These are phyloP conservation scores for Drosophila oshimai DNA, from an alignment of 1,140 invertebrate genomes.

Conservation along the genomic window DNA sequence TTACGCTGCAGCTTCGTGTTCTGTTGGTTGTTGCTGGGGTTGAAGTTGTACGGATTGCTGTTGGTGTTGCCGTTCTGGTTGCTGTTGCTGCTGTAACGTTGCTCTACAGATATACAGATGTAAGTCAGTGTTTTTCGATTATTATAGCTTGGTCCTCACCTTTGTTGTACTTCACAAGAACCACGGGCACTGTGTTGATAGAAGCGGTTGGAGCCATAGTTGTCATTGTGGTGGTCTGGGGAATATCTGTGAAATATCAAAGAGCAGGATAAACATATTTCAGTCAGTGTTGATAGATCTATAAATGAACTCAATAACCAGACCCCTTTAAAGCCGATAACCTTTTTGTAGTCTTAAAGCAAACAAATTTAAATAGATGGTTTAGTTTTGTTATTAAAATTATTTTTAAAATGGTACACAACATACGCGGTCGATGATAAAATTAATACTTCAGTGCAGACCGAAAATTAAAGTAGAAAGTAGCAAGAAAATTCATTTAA, in stretches of 20 bases:
- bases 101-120: conserved; percentile 41
- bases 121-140: background rate
- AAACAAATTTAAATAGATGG: no score
- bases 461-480: no score
- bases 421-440: no score
- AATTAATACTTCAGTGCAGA: no score
- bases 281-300: background rate
- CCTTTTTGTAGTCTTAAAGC: no score
- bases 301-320: background rate
- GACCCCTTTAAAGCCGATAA: no score
- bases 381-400: no score
- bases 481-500: no score
- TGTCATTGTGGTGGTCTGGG: conserved; percentile 79
- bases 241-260: conserved; percentile 65
- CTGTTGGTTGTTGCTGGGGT: conserved; percentile 33
- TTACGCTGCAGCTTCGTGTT: conserved; percentile 68
- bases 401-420: no score
- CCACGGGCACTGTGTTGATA: conserved; percentile 72
- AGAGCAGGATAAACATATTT: background rate
- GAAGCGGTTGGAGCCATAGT: conserved; percentile 74
- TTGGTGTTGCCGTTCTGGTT: conserved; percentile 45
- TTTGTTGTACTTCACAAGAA: conserved; percentile 72
- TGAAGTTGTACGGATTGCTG: conserved; percentile 39
- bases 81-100: conserved; percentile 72
- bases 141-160: conserved; percentile 31